These are phyloP conservation scores for Etheostoma perlongum DNA, from an alignment of 2,797 vertebrate species.

Conservation along the genomic window DNA sequence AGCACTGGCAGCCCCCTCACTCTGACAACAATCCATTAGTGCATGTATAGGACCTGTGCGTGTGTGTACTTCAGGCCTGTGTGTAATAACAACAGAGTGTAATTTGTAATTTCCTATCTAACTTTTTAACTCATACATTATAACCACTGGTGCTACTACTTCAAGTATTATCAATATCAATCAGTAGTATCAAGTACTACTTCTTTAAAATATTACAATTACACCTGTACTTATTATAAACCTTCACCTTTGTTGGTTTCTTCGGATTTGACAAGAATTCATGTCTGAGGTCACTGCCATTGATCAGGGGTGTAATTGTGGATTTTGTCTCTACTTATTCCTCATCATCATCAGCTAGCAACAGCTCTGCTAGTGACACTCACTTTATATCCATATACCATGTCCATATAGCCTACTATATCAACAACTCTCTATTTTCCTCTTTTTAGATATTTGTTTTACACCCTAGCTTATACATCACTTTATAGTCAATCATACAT, in stretches of 20 bases:
- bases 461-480: background rate
- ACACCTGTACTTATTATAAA: background rate
- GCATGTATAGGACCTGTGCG: too few species aligned
- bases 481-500: background rate
- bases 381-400: too few species aligned
- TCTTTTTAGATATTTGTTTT: background rate
- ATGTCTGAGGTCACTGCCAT: background rate
- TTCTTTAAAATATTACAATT: background rate
- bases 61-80: too few species aligned
- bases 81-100: too few species aligned
- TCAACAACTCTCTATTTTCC: background rate
- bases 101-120: too few species aligned
- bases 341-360: background rate
- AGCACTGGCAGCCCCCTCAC: too few species aligned
- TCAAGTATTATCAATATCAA: background rate
- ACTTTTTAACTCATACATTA: too few species aligned
- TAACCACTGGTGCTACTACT: background rate
- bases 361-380: constrained; percentile 1
- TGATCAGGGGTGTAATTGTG: background rate
- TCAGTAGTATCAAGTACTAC: too few species aligned
- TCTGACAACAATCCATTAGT: too few species aligned
- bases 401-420: too few species aligned
- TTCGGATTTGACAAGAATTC: background rate
- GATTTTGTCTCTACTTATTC: background rate
- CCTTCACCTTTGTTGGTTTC: background rate